These are phyloP conservation scores for Procapra przewalskii DNA, from an alignment of 2,113 vertebrate genomes.

Conservation along the genomic window DNA sequence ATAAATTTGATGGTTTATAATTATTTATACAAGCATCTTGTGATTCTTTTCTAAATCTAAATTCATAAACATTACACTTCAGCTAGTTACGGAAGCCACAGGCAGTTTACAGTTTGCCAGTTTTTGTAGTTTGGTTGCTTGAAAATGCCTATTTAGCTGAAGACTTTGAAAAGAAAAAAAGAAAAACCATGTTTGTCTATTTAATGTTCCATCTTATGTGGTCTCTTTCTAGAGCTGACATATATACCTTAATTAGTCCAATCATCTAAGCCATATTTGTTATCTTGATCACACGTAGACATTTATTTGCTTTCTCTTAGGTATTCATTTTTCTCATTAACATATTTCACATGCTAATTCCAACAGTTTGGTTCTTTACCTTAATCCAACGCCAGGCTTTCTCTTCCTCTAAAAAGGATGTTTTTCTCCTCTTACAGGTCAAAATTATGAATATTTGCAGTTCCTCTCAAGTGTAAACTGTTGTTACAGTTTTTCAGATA, in stretches of 20 bases:
- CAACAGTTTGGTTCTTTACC: not conserved
- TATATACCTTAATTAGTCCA: not conserved
- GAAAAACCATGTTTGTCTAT: not conserved
- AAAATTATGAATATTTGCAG: not conserved
- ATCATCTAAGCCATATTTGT: not conserved
- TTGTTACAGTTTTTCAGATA: not conserved
- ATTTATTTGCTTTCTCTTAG: not conserved
- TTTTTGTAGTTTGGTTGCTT: not conserved
- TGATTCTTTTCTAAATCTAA: conserved; percentile 21
- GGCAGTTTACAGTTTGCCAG: not conserved
- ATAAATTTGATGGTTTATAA: not conserved
- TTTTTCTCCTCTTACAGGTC: not conserved
- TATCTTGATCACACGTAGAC: not conserved
- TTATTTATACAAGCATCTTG: not conserved
- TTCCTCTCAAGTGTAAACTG: not conserved
- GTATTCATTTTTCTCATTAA: not conserved
- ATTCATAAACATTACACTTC: not conserved
- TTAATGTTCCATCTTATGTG: not conserved
- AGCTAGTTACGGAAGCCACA: not conserved
- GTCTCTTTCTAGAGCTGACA: not conserved
- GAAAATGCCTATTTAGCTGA: not conserved
- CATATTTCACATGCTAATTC: not conserved
- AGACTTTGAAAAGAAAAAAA: not conserved
- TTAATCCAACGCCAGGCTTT: not conserved
- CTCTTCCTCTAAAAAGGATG: not conserved